Evolutionary conservation across 2,888 invertebrate species (phyloP).

Genomic region (Cosmia pyralina): DNA sequence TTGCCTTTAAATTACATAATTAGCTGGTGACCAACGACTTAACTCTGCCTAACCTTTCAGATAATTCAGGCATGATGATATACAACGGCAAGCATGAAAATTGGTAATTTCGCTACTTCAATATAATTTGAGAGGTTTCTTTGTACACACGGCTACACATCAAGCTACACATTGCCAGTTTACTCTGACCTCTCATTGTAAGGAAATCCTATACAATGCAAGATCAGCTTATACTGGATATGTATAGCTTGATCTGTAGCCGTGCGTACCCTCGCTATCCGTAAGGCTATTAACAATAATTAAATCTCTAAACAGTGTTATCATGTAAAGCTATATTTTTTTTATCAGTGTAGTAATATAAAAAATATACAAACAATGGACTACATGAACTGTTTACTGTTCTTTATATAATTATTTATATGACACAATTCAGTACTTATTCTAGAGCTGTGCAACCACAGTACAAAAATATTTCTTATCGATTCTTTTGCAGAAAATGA

Average conservation of each 20-base stretch:
- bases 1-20: background rate
- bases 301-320: constrained; percentile 27
- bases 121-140: constrained; percentile 1
- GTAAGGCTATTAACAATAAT: constrained; percentile 13
- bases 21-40: background rate
- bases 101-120: background rate
- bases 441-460: background rate
- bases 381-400: background rate
- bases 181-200: too few species aligned
- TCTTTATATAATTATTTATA: constrained; percentile 16
- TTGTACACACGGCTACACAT: too few species aligned
- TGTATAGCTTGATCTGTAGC: too few species aligned
- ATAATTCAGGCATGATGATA: background rate
- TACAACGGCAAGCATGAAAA: background rate
- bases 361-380: constrained; percentile 18
- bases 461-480: background rate
- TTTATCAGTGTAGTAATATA: constrained; percentile 21
- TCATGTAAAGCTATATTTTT: constrained; percentile 26
- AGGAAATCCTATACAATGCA: too few species aligned
- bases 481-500: too few species aligned
- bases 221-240: too few species aligned
- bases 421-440: background rate
- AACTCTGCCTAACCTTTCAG: background rate
- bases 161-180: too few species aligned
- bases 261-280: background rate